Evolutionary conservation across 2,888 invertebrate species (phyloP).

Genomic region (Falcaria lacertinaria): DNA sequence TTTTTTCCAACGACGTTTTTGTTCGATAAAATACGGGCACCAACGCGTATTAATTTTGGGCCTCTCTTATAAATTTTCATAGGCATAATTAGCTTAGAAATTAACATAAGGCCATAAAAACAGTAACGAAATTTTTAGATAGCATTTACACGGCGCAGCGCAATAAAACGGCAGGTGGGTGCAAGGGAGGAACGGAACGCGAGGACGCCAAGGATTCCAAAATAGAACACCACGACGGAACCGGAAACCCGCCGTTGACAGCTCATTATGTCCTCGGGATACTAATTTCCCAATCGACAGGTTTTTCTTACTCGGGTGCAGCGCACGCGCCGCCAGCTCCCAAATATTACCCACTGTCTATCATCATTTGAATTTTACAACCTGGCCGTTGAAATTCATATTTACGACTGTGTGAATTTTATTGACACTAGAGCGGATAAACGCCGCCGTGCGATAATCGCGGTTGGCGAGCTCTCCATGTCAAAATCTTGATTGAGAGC

Average conservation of each 20-base stretch:
- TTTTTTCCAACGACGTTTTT: conserved; percentile 32
- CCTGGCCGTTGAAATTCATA: conserved; percentile 59
- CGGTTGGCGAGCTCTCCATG: conserved; percentile 43
- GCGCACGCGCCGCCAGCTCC: conserved; percentile 24
- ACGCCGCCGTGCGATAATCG: conserved; percentile 38
- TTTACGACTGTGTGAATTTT: conserved; percentile 60
- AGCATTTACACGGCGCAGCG: conserved; percentile 61
- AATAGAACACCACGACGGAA: conserved; percentile 73
- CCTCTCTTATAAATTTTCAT: conserved; percentile 75
- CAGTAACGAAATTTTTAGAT: conserved; percentile 75
- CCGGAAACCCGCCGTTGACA: conserved; percentile 75
- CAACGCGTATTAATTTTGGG: conserved; percentile 67
- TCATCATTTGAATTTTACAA: conserved; percentile 67
- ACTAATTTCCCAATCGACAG: conserved; percentile 71
- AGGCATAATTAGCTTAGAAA: conserved; percentile 77
- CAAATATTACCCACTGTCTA: conserved; percentile 51
- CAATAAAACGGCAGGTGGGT: conserved; percentile 67
- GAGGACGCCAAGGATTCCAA: conserved; percentile 60
- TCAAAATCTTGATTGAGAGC: conserved; percentile 53
- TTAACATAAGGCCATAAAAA: conserved; percentile 77
- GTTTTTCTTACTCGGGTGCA: conserved; percentile 48
- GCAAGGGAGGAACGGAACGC: conserved; percentile 29
- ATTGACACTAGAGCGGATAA: conserved; percentile 52
- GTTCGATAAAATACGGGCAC: conserved; percentile 58
- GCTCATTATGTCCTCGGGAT: conserved; percentile 71